These are phyloP conservation scores for Aelia acuminata DNA, from an alignment of 2,888 invertebrate genomes.

Conservation along the genomic window DNA sequence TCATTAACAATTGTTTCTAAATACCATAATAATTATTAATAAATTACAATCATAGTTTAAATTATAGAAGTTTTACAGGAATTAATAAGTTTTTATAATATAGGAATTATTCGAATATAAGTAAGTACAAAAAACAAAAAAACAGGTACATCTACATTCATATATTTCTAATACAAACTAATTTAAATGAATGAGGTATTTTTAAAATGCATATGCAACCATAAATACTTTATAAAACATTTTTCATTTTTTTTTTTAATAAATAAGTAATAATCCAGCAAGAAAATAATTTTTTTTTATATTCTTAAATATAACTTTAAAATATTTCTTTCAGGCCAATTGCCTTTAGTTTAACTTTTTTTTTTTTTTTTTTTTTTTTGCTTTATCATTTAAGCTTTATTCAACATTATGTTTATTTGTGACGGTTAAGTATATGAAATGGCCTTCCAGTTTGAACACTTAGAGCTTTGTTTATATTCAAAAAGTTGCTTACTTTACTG, in stretches of 20 bases:
- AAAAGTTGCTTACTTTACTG: background rate
- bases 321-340: background rate
- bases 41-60: background rate
- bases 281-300: background rate
- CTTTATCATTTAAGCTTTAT: background rate
- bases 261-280: background rate
- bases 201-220: background rate
- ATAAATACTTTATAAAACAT: background rate
- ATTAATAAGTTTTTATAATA: background rate
- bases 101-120: background rate
- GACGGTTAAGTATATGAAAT: background rate
- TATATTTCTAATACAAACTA: background rate
- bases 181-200: background rate
- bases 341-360: background rate
- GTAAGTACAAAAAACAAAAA: background rate
- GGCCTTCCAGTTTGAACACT: background rate
- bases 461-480: background rate
- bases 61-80: conserved; percentile 3
- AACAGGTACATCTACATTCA: conserved; percentile 9
- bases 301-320: background rate
- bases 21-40: background rate
- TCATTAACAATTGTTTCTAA: background rate
- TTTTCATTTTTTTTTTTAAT: background rate
- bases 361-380: background rate
- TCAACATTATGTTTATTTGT: background rate